Conservation (phyloP, 2,797 vertebrate genomes). For the Pangasius sanitwongsei region DNA sequence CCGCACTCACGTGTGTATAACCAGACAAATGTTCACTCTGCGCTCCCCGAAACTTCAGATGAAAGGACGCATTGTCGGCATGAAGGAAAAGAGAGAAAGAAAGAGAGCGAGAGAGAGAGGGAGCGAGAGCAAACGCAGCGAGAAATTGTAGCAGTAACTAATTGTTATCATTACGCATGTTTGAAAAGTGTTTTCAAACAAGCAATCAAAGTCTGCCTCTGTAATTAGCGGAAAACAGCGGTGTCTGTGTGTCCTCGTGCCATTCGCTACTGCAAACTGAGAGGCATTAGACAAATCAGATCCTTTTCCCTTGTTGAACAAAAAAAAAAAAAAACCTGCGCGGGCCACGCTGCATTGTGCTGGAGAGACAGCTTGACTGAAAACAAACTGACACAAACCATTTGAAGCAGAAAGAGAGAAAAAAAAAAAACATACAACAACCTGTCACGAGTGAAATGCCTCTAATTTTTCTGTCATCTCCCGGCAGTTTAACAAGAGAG, state of each 20-base stretch:
- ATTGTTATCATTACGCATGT: slow-evolving; percentile 80
- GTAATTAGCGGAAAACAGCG: slow-evolving; percentile 77
- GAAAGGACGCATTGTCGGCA: slow-evolving; percentile 45
- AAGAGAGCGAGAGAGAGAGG: not conserved
- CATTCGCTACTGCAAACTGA: slow-evolving; percentile 56
- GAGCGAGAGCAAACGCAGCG: slow-evolving; percentile 27
- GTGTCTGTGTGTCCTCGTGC: slow-evolving; percentile 69
- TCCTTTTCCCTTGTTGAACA: slow-evolving; percentile 67
- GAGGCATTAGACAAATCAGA: slow-evolving; percentile 75
- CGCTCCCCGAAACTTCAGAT: slow-evolving; percentile 20
- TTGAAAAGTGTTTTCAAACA: slow-evolving; percentile 83
- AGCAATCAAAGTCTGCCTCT: slow-evolving; percentile 78
- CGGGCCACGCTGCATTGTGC: slow-evolving; percentile 63
- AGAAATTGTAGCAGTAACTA: slow-evolving; percentile 69
- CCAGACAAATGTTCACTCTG: slow-evolving; percentile 41
- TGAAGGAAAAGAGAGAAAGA: not conserved
- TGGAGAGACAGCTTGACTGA: slow-evolving; percentile 78
- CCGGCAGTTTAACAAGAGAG: slow-evolving; percentile 81
- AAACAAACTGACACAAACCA: slow-evolving; percentile 82
- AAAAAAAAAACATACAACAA: slow-evolving; percentile 73
- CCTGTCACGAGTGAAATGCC: slow-evolving; percentile 81
- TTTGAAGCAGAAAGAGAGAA: slow-evolving; percentile 74
- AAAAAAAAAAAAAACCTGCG: slow-evolving; percentile 54
- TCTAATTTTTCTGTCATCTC: slow-evolving; percentile 87
- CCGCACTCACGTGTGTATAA: slow-evolving; percentile 36